Evolutionary conservation across 1,140 invertebrate genomes (phyloP).

Genomic region (Brachionus asplanchnoidis): DNA sequence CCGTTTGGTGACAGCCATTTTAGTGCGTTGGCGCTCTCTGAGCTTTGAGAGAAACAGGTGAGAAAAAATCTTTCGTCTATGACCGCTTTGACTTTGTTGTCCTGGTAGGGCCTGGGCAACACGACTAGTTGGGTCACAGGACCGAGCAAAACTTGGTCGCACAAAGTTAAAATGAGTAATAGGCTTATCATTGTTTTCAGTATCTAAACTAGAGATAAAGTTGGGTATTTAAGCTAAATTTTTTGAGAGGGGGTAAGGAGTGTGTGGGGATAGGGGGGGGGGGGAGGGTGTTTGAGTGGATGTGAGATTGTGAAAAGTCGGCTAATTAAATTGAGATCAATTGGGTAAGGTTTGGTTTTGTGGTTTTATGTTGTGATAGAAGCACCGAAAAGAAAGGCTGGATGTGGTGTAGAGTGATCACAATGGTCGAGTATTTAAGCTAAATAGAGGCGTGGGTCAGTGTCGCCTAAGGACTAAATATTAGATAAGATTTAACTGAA

Average conservation of each 20-base stretch:
- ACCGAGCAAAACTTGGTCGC: background rate
- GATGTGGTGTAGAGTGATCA: background rate
- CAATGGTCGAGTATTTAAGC: background rate
- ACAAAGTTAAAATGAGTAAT: background rate
- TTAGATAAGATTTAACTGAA: background rate
- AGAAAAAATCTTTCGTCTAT: background rate
- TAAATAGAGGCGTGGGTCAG: background rate
- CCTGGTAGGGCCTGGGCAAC: background rate
- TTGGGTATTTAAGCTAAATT: background rate
- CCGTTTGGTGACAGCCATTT: background rate
- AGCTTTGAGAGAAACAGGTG: background rate
- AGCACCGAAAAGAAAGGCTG: background rate
- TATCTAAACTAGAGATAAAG: background rate
- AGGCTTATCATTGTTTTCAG: background rate
- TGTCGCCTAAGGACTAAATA: background rate
- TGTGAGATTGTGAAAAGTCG: background rate
- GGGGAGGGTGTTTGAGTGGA: background rate
- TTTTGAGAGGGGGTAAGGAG: background rate
- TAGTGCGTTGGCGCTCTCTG: background rate
- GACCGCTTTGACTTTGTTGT: background rate
- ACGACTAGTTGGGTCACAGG: background rate
- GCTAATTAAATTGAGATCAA: background rate
- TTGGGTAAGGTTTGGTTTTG: background rate
- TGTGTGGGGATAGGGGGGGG: background rate
- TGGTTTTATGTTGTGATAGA: background rate